A percentile compares a stretch with the other conserved stretches of the same genome.
These are phyloP conservation scores for Synergus japonicus DNA, from an alignment of 2,888 invertebrate species.

Conservation along the genomic window DNA sequence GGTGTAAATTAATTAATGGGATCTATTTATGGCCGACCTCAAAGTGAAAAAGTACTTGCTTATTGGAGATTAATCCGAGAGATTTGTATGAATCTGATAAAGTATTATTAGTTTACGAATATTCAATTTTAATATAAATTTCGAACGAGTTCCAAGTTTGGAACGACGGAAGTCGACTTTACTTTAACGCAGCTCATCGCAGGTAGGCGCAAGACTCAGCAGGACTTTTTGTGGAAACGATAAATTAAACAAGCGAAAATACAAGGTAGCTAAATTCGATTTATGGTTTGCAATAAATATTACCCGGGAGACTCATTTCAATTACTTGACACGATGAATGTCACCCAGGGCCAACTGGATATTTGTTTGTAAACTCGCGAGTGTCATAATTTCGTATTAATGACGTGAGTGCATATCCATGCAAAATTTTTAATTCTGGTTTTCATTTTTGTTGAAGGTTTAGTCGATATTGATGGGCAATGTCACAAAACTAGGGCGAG, in stretches of 20 bases:
- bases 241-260: constrained; percentile 60
- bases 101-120: too few relatives aligned
- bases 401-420: background rate
- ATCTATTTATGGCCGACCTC: too few relatives aligned
- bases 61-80: too few relatives aligned
- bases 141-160: background rate
- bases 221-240: constrained; percentile 59
- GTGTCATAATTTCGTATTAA: constrained; percentile 33
- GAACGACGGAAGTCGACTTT: background rate
- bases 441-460: background rate
- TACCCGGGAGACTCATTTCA: constrained; percentile 64
- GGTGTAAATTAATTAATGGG: background rate
- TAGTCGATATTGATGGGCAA: background rate
- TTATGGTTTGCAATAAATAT: constrained; percentile 65
- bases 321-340: constrained; percentile 61
- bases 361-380: constrained; percentile 45
- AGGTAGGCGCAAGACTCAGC: constrained; percentile 37
- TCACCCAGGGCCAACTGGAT: constrained; percentile 55
- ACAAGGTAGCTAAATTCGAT: constrained; percentile 66
- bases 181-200: constrained; percentile 16
- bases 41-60: background rate
- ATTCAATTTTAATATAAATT: background rate
- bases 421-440: background rate
- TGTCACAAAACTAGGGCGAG: background rate
- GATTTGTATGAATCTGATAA: too few relatives aligned